A percentile compares a stretch with the other conserved stretches of the same genome.
Conservation (phyloP, 2,113 vertebrate genomes). For the Petrocephalus zakoni region DNA sequence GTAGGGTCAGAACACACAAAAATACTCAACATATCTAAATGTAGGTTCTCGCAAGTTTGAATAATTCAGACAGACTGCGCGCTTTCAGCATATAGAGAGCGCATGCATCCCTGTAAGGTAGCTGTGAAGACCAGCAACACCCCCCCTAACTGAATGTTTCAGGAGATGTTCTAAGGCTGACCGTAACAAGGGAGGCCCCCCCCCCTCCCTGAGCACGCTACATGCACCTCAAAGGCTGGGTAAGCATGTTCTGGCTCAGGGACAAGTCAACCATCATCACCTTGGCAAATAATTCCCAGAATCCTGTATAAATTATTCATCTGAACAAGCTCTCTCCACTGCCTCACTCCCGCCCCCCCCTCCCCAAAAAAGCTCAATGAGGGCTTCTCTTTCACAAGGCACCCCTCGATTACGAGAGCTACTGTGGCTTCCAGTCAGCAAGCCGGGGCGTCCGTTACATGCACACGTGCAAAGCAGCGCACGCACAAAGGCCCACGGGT, state of each 20-base stretch:
- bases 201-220: constrained; percentile 20
- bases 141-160: background rate
- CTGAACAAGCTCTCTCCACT: constrained; percentile 50
- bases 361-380: constrained; percentile 16
- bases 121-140: background rate
- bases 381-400: constrained; percentile 34
- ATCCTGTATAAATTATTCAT: constrained; percentile 71
- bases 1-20: background rate
- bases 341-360: background rate
- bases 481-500: background rate
- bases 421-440: constrained; percentile 21
- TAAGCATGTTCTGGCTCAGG: constrained; percentile 65
- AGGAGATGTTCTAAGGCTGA: constrained; percentile 20
- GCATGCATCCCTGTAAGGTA: background rate
- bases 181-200: constrained; percentile 41
- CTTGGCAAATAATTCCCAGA: constrained; percentile 72
- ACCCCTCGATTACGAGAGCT: constrained; percentile 28
- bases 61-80: background rate
- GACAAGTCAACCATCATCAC: constrained; percentile 68
- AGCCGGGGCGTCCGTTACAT: constrained; percentile 27
- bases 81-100: background rate
- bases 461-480: background rate
- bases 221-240: constrained; percentile 35
- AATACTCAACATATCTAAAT: background rate
- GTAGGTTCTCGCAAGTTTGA: background rate